Base-by-base conservation (phyloP, 2,797 vertebrate species). In the Lepilemur ruficaudatus region DNA sequence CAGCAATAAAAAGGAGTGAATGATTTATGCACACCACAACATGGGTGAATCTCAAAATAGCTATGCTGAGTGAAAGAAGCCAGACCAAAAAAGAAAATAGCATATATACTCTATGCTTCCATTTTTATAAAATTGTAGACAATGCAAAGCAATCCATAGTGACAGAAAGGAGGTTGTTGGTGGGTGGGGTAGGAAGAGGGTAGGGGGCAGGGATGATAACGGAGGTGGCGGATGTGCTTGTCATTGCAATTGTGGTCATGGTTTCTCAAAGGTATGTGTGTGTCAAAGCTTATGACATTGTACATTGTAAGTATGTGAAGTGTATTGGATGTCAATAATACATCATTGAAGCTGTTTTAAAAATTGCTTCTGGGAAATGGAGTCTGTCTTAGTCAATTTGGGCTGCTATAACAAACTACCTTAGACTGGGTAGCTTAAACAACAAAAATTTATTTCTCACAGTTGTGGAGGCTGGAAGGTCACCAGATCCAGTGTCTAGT, bases 31-130 rank as follows among this genome's bases (percentile, higher is more conserved):
- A 35, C 46, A 69, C 20, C 65, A 73, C 4, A 25, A 43, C 12
- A 23, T n/a, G 18, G 50, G 67, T 75, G 11, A 92, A 79, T 94
- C 67, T 88, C 86, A 88, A 17, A 90, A 50, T 96, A 78, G 85
- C 52, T 87, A 43, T 59, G n/a, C n/a, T 69, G 17, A 57, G 0
- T 73, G 22, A 93, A 80, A 84, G 48, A 93, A 84, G n/a, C 28
- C 70, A 93, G 13, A 82, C 0, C 1, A 18, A 67, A n/a, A 8
- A 67, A n/a, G 55, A 80, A 73, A 41, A 43, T 30, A 69, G 30
- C 73, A 4, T 32, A 50, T 79, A 38, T 81, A 72, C 8, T 20
- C 0, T 63, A 55, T 50, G 23, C 50, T 70, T 86, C 18, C 79
- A 89, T 81, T 84, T 67, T 28, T 72, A 4, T 65, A 78, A 72